Conservation (phyloP, 1,140 invertebrate genomes). For the Panulirus ornatus region DNA sequence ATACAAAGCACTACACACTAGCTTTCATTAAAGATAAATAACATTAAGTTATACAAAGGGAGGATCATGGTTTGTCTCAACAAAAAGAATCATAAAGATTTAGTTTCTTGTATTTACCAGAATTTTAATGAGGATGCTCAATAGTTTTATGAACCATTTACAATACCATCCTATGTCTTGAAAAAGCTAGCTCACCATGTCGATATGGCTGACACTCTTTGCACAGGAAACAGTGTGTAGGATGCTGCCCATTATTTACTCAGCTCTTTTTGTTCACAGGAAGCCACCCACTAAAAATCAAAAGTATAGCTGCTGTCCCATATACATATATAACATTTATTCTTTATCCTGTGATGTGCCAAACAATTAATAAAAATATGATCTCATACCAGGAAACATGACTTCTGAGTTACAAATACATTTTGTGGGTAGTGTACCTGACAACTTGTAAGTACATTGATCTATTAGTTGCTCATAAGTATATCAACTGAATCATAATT, state of each 20-base stretch:
- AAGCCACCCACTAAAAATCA: neutral
- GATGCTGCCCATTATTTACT: neutral
- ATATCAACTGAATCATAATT: neutral
- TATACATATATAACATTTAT: neutral
- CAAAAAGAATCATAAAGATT: too few species aligned
- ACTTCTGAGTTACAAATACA: neutral
- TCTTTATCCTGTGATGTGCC: neutral
- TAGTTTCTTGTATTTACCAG: too few species aligned
- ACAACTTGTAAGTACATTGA: neutral
- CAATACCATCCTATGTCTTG: neutral
- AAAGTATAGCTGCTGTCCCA: neutral
- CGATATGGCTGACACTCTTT: too few species aligned
- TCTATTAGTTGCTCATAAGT: neutral
- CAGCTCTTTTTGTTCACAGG: neutral
- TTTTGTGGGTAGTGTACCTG: neutral
- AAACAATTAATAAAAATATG: neutral
- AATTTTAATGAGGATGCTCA: too few species aligned
- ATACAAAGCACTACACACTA: too few species aligned
- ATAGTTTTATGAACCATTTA: neutral
- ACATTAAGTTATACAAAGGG: too few species aligned
- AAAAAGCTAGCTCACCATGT: neutral
- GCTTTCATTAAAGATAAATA: too few species aligned
- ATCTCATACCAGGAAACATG: neutral
- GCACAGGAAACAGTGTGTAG: neutral
- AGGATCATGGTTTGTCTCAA: too few species aligned